A percentile compares a stretch with the other conserved stretches of the same genome.
Conservation (phyloP, 2,113 vertebrate species). For the Cololabis saira region DNA sequence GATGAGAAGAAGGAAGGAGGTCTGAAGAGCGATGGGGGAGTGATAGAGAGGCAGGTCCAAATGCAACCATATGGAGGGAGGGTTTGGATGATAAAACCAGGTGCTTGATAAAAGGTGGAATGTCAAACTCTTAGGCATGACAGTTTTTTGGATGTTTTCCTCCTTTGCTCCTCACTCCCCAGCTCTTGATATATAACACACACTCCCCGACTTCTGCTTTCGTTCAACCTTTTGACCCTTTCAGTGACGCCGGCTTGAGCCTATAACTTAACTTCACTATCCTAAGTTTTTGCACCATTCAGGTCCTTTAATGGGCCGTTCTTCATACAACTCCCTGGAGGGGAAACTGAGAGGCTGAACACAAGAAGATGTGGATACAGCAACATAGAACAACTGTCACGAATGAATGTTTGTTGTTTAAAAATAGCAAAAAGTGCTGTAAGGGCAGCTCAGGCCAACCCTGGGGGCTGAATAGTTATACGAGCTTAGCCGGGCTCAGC, state of each 20-base stretch:
- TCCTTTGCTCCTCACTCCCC: constrained; percentile 8
- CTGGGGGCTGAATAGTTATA: constrained; percentile 51
- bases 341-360: constrained; percentile 21
- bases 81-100: constrained; percentile 79
- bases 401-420: constrained; percentile 34
- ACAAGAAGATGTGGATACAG: constrained; percentile 2
- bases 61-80: constrained; percentile 71
- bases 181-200: constrained; percentile 9
- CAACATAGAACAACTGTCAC: constrained; percentile 16
- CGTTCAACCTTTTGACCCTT: constrained; percentile 57
- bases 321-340: constrained; percentile 17
- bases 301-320: constrained; percentile 29
- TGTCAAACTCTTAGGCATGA: constrained; percentile 59
- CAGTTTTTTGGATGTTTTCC: constrained; percentile 39
- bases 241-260: constrained; percentile 24
- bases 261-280: constrained; percentile 63
- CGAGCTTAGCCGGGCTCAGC: constrained; percentile 49
- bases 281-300: constrained; percentile 22
- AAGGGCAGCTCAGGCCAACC: constrained; percentile 42
- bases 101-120: constrained; percentile 79
- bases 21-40: constrained; percentile 47
- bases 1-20: constrained; percentile 57
- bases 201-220: constrained; percentile 43
- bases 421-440: constrained; percentile 30
- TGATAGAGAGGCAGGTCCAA: constrained; percentile 66